phyloP scores from a whole-genome alignment of 2,797 vertebrate genomes.

The Synaphobranchus kaupii region DNA sequence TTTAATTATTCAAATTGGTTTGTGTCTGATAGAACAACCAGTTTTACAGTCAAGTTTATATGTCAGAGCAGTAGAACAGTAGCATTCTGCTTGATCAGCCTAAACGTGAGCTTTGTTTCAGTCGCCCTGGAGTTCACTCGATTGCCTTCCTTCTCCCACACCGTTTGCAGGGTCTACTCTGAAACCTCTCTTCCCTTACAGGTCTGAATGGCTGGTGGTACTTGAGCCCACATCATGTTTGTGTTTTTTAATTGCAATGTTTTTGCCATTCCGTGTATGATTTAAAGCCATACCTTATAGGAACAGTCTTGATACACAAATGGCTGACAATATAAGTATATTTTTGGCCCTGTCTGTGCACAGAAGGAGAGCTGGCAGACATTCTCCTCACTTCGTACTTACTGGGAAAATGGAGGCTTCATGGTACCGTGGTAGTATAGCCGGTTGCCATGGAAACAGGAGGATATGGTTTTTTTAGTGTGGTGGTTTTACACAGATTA shows the following conservation, averaged over 20 bases:
- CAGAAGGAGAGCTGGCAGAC: slow-evolving; percentile 31
- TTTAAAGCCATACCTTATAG: not conserved
- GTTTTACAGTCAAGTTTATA: too few species aligned
- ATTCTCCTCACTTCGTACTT: slow-evolving; percentile 38
- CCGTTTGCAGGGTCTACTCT: not conserved
- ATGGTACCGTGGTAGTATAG: slow-evolving; percentile 56
- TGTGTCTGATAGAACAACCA: too few species aligned
- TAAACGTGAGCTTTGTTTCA: not conserved
- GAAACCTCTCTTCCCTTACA: not conserved
- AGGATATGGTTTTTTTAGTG: slow-evolving; percentile 61
- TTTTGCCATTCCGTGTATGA: not conserved
- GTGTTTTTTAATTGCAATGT: not conserved
- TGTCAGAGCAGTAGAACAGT: not conserved
- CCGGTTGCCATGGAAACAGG: slow-evolving; percentile 79
- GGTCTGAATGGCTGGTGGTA: not conserved
- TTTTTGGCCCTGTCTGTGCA: slow-evolving; percentile 1
- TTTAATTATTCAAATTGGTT: too few species aligned
- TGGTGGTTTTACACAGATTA: slow-evolving; percentile 27
- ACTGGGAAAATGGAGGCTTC: slow-evolving; percentile 48
- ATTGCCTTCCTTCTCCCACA: not conserved
- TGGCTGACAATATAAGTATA: not conserved
- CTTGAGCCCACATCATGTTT: not conserved
- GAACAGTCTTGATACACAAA: not conserved
- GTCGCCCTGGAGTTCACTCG: not conserved
- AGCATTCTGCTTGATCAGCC: slow-evolving; percentile 19